Conservation (phyloP, 1,140 invertebrate genomes). For the Lepidostoma basale region DNA sequence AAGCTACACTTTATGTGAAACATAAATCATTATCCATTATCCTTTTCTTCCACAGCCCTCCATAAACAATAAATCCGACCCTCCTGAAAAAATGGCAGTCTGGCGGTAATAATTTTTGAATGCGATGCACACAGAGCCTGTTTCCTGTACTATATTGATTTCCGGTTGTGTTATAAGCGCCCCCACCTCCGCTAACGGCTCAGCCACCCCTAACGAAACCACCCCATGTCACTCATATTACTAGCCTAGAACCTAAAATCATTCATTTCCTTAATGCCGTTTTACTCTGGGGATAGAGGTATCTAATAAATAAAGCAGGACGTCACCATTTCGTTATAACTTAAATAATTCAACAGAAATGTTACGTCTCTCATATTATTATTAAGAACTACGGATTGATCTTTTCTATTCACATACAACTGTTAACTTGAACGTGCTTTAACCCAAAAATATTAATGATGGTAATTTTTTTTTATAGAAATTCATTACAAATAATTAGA, state of each 20-base stretch:
- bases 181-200: not conserved
- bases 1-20: not conserved
- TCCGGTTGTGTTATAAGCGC: slow-evolving; percentile 24
- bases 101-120: slow-evolving; percentile 27
- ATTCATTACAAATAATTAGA: too few relatives aligned
- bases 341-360: too few relatives aligned
- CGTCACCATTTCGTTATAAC: too few relatives aligned
- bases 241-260: slow-evolving; percentile 11
- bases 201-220: not conserved
- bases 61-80: slow-evolving; percentile 6
- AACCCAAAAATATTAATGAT: too few relatives aligned
- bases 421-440: too few relatives aligned
- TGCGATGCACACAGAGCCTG: slow-evolving; percentile 23
- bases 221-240: slow-evolving; percentile 28
- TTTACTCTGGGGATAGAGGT: too few relatives aligned
- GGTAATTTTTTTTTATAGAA: too few relatives aligned
- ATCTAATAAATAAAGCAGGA: too few relatives aligned
- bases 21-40: slow-evolving; percentile 17
- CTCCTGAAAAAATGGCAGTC: slow-evolving; percentile 9
- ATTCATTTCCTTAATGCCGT: slow-evolving; percentile 34
- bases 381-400: too few relatives aligned
- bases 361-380: too few relatives aligned
- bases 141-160: slow-evolving; percentile 38
- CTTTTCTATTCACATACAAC: too few relatives aligned
- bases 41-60: not conserved